These are phyloP conservation scores for Apoderus coryli DNA, from an alignment of 2,888 invertebrate species.

Conservation along the genomic window DNA sequence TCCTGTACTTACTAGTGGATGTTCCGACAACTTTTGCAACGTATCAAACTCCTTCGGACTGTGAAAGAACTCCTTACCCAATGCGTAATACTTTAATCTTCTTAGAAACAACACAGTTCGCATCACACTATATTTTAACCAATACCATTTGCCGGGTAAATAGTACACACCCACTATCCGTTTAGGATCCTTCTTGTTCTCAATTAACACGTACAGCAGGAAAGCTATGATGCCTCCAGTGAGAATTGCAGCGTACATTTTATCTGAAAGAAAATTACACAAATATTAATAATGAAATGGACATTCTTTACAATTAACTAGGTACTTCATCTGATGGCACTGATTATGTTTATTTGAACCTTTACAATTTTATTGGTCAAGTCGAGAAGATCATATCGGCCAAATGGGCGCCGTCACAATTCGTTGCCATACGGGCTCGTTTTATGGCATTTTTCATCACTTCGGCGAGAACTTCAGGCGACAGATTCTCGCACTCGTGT, in stretches of 20 bases:
- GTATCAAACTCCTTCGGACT: conserved; percentile 39
- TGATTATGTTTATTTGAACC: too few species aligned
- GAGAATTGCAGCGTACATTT: conserved; percentile 14
- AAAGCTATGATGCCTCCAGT: conserved; percentile 12
- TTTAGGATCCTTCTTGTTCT: conserved; percentile 30
- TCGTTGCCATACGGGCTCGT: too few species aligned
- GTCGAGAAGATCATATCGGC: too few species aligned
- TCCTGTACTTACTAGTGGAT: conserved; percentile 36
- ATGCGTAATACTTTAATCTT: conserved; percentile 35
- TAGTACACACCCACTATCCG: conserved; percentile 46
- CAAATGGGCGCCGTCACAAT: too few species aligned
- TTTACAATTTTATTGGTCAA: too few species aligned
- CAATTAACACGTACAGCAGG: conserved; percentile 8
- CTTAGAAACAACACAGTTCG: conserved; percentile 38
- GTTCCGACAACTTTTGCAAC: conserved; percentile 41
- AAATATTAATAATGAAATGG: too few species aligned
- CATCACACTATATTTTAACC: conserved; percentile 44
- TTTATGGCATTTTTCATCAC: too few species aligned
- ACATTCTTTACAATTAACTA: too few species aligned
- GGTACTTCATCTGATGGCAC: too few species aligned
- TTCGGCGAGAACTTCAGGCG: too few species aligned
- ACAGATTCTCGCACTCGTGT: too few species aligned
- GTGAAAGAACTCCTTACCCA: conserved; percentile 21
- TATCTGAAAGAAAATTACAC: too few species aligned
- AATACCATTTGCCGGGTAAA: conserved; percentile 48